Percentiles rank a stretch among this genome's conserved stretches.
Evolutionary conservation across 1,140 invertebrate genomes (phyloP).

Genomic region (Nomia melanderi): DNA sequence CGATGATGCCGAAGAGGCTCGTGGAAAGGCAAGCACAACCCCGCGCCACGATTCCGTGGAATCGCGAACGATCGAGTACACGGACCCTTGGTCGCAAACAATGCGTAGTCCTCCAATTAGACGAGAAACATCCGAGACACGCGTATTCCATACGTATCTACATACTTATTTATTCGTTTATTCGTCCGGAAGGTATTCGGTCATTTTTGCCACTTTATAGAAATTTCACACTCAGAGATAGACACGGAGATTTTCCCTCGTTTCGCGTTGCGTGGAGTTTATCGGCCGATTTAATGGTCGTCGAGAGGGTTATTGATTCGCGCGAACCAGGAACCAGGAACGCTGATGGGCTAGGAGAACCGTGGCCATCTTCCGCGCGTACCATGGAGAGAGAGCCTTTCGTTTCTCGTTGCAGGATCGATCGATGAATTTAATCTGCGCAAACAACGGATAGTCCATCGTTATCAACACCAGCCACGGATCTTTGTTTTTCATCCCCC

Average conservation of each 20-base stretch:
- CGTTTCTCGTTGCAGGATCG: conserved; percentile 57
- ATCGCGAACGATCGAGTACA: conserved; percentile 19
- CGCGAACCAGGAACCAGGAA: conserved; percentile 42
- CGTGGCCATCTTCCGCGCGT: conserved; percentile 24
- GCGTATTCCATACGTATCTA: no score
- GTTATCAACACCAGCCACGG: conserved; percentile 55
- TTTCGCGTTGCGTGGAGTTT: conserved; percentile 27
- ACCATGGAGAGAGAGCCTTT: conserved; percentile 16
- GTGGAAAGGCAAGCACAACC: conserved; percentile 14
- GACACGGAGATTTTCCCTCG: no score
- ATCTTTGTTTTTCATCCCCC: conserved; percentile 29
- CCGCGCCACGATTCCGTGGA: conserved; percentile 14
- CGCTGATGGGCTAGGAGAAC: conserved; percentile 9
- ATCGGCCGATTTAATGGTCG: conserved; percentile 54
- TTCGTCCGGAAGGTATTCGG: no score
- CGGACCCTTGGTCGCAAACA: no score
- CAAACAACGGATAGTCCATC: conserved; percentile 37
- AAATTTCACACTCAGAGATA: no score
- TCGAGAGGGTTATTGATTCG: conserved; percentile 54
- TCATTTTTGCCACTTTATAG: no score
- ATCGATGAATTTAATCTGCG: conserved; percentile 65
- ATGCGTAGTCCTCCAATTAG: no score
- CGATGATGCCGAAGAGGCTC: neutral
- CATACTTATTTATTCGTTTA: no score
- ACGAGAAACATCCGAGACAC: no score